Evolutionary conservation across 2,888 invertebrate species (phyloP).

Genomic region (Cerastoderma edule): DNA sequence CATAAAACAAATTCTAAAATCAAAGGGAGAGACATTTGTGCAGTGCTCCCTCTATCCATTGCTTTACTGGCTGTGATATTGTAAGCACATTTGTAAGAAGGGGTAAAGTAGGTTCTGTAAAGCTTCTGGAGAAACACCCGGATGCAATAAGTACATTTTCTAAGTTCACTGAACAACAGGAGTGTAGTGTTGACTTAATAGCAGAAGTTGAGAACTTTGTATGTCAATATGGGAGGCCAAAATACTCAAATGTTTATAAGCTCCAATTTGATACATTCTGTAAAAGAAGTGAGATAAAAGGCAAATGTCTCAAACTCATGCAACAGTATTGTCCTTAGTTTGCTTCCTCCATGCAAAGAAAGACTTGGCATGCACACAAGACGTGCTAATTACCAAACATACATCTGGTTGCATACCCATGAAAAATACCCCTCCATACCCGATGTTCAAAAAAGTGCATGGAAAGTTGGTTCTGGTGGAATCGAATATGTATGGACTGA

Average conservation of each 20-base stretch:
- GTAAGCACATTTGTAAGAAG: constrained; percentile 43
- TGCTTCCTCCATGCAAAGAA: constrained; percentile 39
- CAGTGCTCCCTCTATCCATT: constrained; percentile 36
- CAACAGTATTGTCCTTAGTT: constrained; percentile 42
- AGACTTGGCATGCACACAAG: constrained; percentile 39
- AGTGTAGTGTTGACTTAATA: background rate
- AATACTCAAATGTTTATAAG: constrained; percentile 21
- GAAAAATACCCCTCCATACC: constrained; percentile 27
- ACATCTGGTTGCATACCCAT: constrained; percentile 35
- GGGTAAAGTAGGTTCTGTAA: constrained; percentile 40
- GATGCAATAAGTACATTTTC: background rate
- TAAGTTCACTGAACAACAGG: background rate
- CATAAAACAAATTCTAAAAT: constrained; percentile 23
- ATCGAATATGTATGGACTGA: constrained; percentile 5
- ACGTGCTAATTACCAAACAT: constrained; percentile 44
- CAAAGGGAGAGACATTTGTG: constrained; percentile 31
- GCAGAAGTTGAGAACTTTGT: constrained; percentile 22
- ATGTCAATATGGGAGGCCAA: constrained; percentile 28
- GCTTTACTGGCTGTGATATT: constrained; percentile 51
- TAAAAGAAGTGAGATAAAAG: constrained; percentile 18
- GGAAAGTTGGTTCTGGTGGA: constrained; percentile 12
- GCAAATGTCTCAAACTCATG: background rate
- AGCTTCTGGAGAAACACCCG: constrained; percentile 17
- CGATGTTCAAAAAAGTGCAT: constrained; percentile 24
- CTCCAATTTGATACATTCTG: constrained; percentile 25